These are phyloP conservation scores for Nemotelus pantherinus DNA, from an alignment of 2,888 invertebrate species.

Conservation along the genomic window DNA sequence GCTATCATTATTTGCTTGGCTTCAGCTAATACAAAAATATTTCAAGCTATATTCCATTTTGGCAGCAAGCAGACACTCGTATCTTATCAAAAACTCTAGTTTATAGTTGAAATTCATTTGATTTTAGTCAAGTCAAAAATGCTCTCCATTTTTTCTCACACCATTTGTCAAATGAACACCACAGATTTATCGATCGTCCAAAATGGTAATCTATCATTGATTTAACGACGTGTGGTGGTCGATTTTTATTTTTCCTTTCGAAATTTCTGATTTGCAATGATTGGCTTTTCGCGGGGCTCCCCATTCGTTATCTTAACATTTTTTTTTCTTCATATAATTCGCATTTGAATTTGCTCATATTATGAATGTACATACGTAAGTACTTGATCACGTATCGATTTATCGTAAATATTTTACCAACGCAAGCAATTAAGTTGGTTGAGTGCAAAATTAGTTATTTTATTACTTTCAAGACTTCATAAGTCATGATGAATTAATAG, in stretches of 20 bases:
- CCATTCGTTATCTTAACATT: not conserved
- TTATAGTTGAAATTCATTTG: conserved; percentile 7
- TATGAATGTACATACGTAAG: not conserved
- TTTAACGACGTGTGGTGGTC: not conserved
- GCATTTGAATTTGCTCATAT: not conserved
- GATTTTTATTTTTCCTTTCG: not conserved
- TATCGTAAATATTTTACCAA: not conserved
- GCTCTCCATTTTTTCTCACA: conserved; percentile 6
- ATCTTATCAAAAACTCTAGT: too few relatives aligned
- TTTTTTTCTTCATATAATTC: not conserved
- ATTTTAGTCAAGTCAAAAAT: conserved; percentile 3
- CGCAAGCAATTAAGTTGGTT: not conserved
- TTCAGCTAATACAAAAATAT: too few relatives aligned
- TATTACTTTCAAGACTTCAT: too few relatives aligned
- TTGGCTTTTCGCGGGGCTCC: conserved; percentile 8
- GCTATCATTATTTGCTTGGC: too few relatives aligned
- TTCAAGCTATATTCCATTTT: too few relatives aligned
- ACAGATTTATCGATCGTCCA: conserved; percentile 6
- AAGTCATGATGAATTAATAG: too few relatives aligned
- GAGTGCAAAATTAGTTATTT: not conserved
- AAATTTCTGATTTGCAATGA: conserved; percentile 12
- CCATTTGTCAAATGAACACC: conserved; percentile 6
- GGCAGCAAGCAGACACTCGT: too few relatives aligned
- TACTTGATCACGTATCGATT: not conserved
- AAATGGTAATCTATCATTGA: conserved; percentile 17